Base-by-base conservation (phyloP, 2,797 vertebrate genomes). In the Australoheros facetus region DNA sequence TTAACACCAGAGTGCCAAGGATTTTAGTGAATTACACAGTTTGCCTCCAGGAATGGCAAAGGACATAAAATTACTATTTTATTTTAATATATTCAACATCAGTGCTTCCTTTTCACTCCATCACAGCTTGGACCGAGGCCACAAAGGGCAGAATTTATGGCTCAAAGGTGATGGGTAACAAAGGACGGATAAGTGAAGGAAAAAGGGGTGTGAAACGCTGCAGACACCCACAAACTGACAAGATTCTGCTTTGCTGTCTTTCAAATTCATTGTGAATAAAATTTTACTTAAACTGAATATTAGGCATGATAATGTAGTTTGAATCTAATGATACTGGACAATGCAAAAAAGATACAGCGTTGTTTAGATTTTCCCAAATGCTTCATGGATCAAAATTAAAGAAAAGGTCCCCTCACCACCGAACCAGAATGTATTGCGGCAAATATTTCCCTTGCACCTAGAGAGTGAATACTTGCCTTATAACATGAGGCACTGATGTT, bases 141-240 rank as follows among this genome's bases (percentile, higher is more conserved):
- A 88, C 69, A 85, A 81, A 92, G 92, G 83, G 82, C 87, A 91
- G 74, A 66, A 75, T 48, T 80, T 42, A 77, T 81, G 80, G 88
- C 85, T 85, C 73, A 87, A 85, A 89, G 87, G 83, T 91, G 84
- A 90, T 42, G 60, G 62, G 71, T 86, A 91, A 93, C 92, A 95
- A 94, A 93, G 83, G 69, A 86, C 71, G 93, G 88, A 93, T 80
- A 78, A 88, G 84, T 88, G 72, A 91, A 71, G 81, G 84, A 87
- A 93, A 93, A 82, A 87, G 79, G 48, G 80, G 74, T 81, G 80
- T 92, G 86, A 93, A 93, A 94, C 87, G 73, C 56, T 56, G 62
- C 70, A 84, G 91, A 91, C 81, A 70, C 85, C 79, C 75, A 72
- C 87, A 92, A 89, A 93, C 48, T 69, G 83, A 82, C 71, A 81